Evolutionary conservation across 2,888 invertebrate species (phyloP).

Genomic region (Dusona sp.): DNA sequence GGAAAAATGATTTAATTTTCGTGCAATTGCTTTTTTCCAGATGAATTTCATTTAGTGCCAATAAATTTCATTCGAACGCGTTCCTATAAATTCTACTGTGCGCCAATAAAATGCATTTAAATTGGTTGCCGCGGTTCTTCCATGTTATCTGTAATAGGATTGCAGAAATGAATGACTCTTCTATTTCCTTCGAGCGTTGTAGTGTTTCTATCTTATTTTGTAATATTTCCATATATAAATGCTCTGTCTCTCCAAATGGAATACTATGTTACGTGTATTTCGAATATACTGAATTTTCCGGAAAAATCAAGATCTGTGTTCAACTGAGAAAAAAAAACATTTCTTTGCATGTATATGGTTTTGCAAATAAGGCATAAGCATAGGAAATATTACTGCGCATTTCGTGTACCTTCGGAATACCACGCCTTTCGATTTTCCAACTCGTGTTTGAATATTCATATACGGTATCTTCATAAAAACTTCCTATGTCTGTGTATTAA

Average conservation of each 20-base stretch:
- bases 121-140: constrained; percentile 2
- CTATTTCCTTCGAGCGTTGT: not conserved
- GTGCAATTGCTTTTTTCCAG: not conserved
- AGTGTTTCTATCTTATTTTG: not conserved
- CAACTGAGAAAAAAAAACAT: not conserved
- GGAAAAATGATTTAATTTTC: not conserved
- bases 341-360: too few species aligned
- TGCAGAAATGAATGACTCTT: constrained; percentile 5
- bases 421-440: too few species aligned
- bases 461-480: not conserved
- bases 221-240: not conserved
- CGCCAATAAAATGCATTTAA: not conserved
- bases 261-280: not conserved
- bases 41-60: not conserved
- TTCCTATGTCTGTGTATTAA: not conserved
- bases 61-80: not conserved
- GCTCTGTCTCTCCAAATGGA: not conserved
- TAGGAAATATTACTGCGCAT: too few species aligned
- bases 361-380: too few species aligned
- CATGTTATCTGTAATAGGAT: constrained; percentile 7
- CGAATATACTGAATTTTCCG: not conserved
- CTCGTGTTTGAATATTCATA: not conserved
- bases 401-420: too few species aligned
- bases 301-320: not conserved
- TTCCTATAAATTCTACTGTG: not conserved